Conservation (phyloP, 2,797 vertebrate genomes). For the Lophius americanus region DNA sequence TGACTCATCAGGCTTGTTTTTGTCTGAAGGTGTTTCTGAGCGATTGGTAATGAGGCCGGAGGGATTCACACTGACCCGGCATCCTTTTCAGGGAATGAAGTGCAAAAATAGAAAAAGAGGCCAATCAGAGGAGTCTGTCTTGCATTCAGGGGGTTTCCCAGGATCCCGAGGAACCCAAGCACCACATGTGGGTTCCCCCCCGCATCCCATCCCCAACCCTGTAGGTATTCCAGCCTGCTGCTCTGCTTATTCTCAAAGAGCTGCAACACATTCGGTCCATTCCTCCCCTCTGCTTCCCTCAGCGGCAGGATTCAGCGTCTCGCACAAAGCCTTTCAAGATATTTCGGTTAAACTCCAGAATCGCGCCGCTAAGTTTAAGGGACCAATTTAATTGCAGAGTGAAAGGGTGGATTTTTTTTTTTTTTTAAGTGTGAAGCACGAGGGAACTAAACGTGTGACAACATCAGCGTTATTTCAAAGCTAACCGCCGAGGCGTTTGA, state of each 20-base stretch:
- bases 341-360: slow-evolving; percentile 68
- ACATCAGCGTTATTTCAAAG: slow-evolving; percentile 80
- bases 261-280: slow-evolving; percentile 42
- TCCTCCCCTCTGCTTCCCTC: slow-evolving; percentile 19
- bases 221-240: slow-evolving; percentile 59
- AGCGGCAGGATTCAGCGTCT: slow-evolving; percentile 58
- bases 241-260: slow-evolving; percentile 77
- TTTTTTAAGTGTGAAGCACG: slow-evolving; percentile 56
- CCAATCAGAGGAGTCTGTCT: slow-evolving; percentile 25
- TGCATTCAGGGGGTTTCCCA: slow-evolving; percentile 54
- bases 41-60: slow-evolving; percentile 41
- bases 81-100: slow-evolving; percentile 19
- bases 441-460: slow-evolving; percentile 70
- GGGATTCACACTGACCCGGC: slow-evolving; percentile 33
- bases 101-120: slow-evolving; percentile 3
- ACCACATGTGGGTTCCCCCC: slow-evolving; percentile 62
- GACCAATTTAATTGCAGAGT: slow-evolving; percentile 69
- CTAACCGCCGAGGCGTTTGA: slow-evolving; percentile 59
- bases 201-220: slow-evolving; percentile 44
- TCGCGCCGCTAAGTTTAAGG: slow-evolving; percentile 69
- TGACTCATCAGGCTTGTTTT: slow-evolving; percentile 57
- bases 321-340: slow-evolving; percentile 68
- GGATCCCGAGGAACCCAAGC: slow-evolving; percentile 54
- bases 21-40: slow-evolving; percentile 23
- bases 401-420: slow-evolving; percentile 34